Evolutionary conservation across 2,113 vertebrate genomes (phyloP).

Genomic region (Eclectus roratus): DNA sequence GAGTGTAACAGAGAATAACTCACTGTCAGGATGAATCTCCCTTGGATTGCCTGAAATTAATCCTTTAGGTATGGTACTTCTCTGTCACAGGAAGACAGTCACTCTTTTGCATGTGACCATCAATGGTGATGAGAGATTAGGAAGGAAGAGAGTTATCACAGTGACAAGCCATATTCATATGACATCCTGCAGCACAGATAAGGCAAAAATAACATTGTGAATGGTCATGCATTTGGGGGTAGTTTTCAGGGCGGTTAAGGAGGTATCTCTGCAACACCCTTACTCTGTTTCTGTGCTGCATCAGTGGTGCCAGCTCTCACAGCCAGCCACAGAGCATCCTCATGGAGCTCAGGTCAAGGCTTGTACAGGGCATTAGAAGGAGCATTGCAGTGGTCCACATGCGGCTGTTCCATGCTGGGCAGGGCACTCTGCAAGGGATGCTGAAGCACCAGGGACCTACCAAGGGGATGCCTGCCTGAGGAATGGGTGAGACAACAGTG

Average conservation of each 20-base stretch:
- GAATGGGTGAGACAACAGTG: background rate
- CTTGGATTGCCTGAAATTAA: background rate
- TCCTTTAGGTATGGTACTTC: background rate
- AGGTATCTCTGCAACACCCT: background rate
- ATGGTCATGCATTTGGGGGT: background rate
- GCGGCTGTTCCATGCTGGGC: fast-evolving
- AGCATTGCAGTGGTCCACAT: fast-evolving
- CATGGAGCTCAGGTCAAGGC: background rate
- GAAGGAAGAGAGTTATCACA: background rate
- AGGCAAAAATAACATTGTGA: background rate
- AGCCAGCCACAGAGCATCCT: background rate
- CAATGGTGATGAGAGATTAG: background rate
- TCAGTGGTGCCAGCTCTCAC: background rate
- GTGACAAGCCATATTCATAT: background rate
- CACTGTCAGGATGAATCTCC: background rate
- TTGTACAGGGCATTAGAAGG: background rate
- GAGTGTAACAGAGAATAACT: background rate
- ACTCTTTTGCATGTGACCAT: background rate
- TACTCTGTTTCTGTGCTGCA: background rate
- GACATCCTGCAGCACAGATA: background rate
- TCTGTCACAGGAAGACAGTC: background rate
- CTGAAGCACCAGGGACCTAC: background rate
- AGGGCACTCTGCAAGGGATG: background rate
- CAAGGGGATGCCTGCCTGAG: background rate
- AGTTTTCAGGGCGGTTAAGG: background rate